Conservation (phyloP, 1,140 invertebrate species). For the Bacillus rossius region DNA sequence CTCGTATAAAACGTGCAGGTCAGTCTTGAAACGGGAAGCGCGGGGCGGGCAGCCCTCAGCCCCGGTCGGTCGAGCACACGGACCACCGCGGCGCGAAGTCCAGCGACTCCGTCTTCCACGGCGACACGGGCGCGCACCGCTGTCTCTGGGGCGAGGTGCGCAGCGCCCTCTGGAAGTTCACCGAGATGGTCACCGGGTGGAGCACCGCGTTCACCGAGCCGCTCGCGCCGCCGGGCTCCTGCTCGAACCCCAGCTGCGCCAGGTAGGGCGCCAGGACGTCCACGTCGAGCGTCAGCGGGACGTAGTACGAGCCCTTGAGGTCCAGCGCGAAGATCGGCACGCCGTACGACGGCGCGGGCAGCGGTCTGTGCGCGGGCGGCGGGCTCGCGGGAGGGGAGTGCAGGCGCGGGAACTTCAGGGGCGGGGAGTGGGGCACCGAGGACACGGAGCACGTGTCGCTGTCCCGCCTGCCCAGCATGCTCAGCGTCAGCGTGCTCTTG, state of each 20-base stretch:
- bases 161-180: conserved; percentile 56
- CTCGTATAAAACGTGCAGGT: no score
- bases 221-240: conserved; percentile 42
- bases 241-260: conserved; percentile 47
- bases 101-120: not conserved
- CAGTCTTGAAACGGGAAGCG: no score
- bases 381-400: conserved; percentile 1
- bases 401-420: not conserved
- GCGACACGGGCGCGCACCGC: not conserved
- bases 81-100: not conserved
- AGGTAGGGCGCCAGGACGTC: conserved; percentile 65
- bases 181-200: conserved; percentile 87
- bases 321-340: conserved; percentile 80
- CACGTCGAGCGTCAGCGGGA: conserved; percentile 83
- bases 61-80: not conserved
- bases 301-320: conserved; percentile 82
- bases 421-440: not conserved
- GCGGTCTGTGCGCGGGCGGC: not conserved
- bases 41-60: no score
- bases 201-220: conserved; percentile 48
- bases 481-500: no score
- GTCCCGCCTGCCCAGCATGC: not conserved
- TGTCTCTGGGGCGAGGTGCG: not conserved
- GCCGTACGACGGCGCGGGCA: conserved; percentile 30
- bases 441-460: conserved; percentile 6